Base-by-base conservation (phyloP, 2,888 invertebrate species). In the Cabera pusaria region DNA sequence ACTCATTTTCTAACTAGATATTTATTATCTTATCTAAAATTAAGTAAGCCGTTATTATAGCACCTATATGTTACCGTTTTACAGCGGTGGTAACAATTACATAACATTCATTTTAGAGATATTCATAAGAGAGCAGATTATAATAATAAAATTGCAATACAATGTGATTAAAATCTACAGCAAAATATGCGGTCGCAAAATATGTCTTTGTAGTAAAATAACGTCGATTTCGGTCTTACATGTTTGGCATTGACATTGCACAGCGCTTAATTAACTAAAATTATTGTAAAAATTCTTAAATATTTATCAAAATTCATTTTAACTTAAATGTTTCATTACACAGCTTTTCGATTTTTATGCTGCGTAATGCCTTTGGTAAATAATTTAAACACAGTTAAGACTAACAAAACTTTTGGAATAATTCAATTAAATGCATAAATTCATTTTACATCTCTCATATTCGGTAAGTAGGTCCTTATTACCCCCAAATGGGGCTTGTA, bases 11-110 rank as follows among this genome's bases (percentile, higher is more conserved):
- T 41, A 33, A 38, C 26, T 41, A 36, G 12, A 29, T 22, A 21
- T 36, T 19, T 36, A 9, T 34, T 38, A 38, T 6, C 4, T 6
- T n/a, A n/a, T 31, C 27, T 43, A 44, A 36, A 70, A 68, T 76
- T 83, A 83, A 82, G 81, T 80, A 84, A 80, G 75, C 75, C 59
- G 25, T 67, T 72, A 62, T n/a, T n/a, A 56, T 81, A 84, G 85
- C 84, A 85, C 84, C 85, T 82, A 79, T 72, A 35, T 60, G 59
- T 72, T 65, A 59, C 42, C 42, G 26, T 34, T 26, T 55, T 52
- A 51, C 17, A 31, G 46, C 49, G 44, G 50, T 52, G 52, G 42
- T 54, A 52, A 56, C 49, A 31, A 32, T n/a, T 52, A 56, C 49
- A 52, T 43, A 51, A 45, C 43, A 34, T 31, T 22, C 10, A 26